These are phyloP conservation scores for Tauraco hartlaubi DNA, from an alignment of 2,797 vertebrate genomes.

Conservation along the genomic window DNA sequence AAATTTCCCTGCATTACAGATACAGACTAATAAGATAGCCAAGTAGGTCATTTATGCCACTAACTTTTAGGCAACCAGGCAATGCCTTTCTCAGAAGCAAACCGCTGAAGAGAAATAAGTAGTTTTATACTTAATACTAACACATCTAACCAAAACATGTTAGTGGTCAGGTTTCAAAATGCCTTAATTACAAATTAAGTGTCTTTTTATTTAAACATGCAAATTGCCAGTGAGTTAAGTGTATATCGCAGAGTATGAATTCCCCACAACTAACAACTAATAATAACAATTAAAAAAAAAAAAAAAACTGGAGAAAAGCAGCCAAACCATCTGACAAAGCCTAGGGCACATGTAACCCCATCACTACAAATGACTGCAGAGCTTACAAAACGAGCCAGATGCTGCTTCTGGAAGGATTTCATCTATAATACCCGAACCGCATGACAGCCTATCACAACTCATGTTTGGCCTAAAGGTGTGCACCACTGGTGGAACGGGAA, in stretches of 20 bases:
- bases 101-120: background rate
- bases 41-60: background rate
- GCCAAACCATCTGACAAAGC: slow-evolving; percentile 76
- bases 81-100: background rate
- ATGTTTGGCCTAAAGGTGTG: slow-evolving; percentile 75
- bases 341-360: slow-evolving; percentile 71
- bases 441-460: slow-evolving; percentile 71
- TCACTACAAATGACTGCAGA: slow-evolving; percentile 72
- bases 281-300: background rate
- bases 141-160: background rate
- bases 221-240: slow-evolving; percentile 29
- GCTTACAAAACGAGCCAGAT: slow-evolving; percentile 75
- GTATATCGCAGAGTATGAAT: background rate
- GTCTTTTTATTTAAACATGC: slow-evolving; percentile 1
- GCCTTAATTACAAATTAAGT: background rate
- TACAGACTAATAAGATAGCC: background rate
- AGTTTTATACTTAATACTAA: background rate
- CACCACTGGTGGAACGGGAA: background rate
- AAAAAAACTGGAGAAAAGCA: slow-evolving; percentile 13
- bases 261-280: slow-evolving; percentile 44
- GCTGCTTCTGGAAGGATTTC: slow-evolving; percentile 76
- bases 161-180: slow-evolving; percentile 20
- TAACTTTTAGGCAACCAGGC: background rate
- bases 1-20: background rate
- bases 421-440: slow-evolving; percentile 63